Base-by-base conservation (phyloP, 2,113 vertebrate genomes). In the Oenanthe oenanthe region DNA sequence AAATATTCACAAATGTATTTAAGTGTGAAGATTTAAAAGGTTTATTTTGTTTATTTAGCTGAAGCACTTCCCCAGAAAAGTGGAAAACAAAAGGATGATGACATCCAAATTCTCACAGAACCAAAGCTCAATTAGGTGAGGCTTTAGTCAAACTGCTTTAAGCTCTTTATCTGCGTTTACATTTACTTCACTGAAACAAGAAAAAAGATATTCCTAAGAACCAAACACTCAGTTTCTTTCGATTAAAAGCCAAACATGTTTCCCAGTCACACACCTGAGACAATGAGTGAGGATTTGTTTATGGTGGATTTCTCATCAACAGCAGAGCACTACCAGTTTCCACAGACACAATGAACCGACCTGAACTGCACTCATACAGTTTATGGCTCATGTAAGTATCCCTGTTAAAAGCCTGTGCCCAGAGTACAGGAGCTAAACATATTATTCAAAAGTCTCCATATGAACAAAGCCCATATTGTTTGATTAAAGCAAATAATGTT, bases 21-120 rank as follows among this genome's bases (percentile, higher is more conserved):
- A 81, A 76, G 66, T 61, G 71, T 72, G 79, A 96, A 85, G 71
- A 79, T 56, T 85, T 67, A 74, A 79, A 87, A 92, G 63, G 48
- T 36, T 73, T 53, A 26, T 92, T 72, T 60, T 77, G 67, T 82
- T 87, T 92, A 40, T 85, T 86, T 34, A 93, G 77, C 40, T 74
- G 68, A 94, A 90, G 79, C 25, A 56, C 79, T 84, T 84, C 79
- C 65, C 6, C 21, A 62, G 60, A 89, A 70, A 92, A 79, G 70
- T 34, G 45, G 42, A 90, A 65, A 88, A 88, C 48, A 82, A 79
- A 78, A 60, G 32, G 48, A 80, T 4, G 9, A 62, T 70, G 88
- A 78, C 83, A 89, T 45, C 2, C 4, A 65, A 95, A 88, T 34
- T 73, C 74, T 53, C 65, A 58, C 0, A 9, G 66, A 89, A 74